phyloP scores from a whole-genome alignment of 1,140 invertebrate species.

The Amyelois transitella region DNA sequence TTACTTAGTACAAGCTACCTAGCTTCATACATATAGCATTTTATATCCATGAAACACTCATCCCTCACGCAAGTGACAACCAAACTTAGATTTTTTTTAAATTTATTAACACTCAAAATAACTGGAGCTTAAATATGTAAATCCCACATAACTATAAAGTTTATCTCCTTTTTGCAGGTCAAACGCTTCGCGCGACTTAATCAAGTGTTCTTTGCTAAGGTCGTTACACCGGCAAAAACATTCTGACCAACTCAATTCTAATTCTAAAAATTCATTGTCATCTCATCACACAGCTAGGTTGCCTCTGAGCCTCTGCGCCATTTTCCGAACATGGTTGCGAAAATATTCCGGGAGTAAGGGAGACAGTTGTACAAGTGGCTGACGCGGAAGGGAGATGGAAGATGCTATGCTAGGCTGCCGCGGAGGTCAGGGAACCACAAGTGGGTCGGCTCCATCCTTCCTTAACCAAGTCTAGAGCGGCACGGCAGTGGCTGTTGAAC shows the following conservation, averaged over 20 bases:
- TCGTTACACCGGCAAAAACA: neutral
- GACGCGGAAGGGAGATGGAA: slow-evolving; percentile 30
- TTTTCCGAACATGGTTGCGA: slow-evolving; percentile 64
- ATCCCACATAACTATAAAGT: neutral
- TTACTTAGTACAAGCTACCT: too few relatives aligned
- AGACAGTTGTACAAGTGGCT: slow-evolving; percentile 20
- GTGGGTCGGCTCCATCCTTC: slow-evolving; percentile 70
- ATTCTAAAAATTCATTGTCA: neutral
- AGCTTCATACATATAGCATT: too few relatives aligned
- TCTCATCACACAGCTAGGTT: slow-evolving; percentile 18
- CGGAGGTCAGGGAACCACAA: slow-evolving; percentile 71
- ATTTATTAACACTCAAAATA: too few relatives aligned
- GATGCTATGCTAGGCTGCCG: slow-evolving; percentile 52
- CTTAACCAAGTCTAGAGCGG: slow-evolving; percentile 43
- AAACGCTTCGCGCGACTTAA: neutral
- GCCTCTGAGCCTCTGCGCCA: slow-evolving; percentile 37
- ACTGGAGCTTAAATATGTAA: neutral
- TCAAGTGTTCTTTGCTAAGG: neutral
- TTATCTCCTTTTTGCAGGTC: neutral
- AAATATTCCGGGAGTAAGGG: slow-evolving; percentile 64
- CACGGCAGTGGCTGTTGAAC: slow-evolving; percentile 52
- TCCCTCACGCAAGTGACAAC: too few relatives aligned
- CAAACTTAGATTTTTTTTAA: too few relatives aligned
- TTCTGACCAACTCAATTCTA: neutral
- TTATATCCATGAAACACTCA: too few relatives aligned